Evolutionary conservation across 2,113 vertebrate genomes (phyloP), one percentile per base, ranked within the genome.

Genomic region (Macheiramphus alcinus): DNA sequence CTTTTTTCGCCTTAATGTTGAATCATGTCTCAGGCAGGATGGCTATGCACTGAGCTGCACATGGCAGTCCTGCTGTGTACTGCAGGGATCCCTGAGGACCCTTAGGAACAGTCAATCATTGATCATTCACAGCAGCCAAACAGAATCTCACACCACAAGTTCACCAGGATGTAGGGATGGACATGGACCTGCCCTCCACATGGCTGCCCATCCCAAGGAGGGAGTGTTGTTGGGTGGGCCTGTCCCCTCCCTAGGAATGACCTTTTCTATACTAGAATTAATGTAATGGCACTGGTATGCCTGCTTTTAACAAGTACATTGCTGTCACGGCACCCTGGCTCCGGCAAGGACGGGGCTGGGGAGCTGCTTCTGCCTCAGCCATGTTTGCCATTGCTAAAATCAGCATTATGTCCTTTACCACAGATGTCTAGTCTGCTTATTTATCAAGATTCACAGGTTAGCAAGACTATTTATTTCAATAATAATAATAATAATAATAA

Each of bases 311-410:
- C 10, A 67, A 56, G 40, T 65, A 16, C 6, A 11, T 65, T 68
- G 52, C 48, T 71, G 17, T 58, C 36, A 11, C 0, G 3, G 26
- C 55, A 40, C 76, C n/a, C 43, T 84, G 42, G 34, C 27, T 62
- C 7, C 67, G 62, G 40, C 1, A 1, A n/a, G 34, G 23, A 47
- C 0, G 1, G 29, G 22, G 13, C 34, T 65, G 42, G 59, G 14
- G 58, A 92, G 6, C 7, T 62, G 7, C 43, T 84, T 71, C 42
- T 93, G 15, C 22, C 15, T 65, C 22, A 18, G 21, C 43, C 59
- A 17, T 3, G 3, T 83, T 95, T 94, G 26, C 42, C 58, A 19
- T 47, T 16, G 36, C 42, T 86, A 63, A 67, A 75, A 71, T 62
- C 80, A 93, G 18, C 50, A 45, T 85, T 38, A 29, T 36, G 9